phyloP scores from a whole-genome alignment of 1,140 invertebrate species.

The Bombus impatiens region DNA sequence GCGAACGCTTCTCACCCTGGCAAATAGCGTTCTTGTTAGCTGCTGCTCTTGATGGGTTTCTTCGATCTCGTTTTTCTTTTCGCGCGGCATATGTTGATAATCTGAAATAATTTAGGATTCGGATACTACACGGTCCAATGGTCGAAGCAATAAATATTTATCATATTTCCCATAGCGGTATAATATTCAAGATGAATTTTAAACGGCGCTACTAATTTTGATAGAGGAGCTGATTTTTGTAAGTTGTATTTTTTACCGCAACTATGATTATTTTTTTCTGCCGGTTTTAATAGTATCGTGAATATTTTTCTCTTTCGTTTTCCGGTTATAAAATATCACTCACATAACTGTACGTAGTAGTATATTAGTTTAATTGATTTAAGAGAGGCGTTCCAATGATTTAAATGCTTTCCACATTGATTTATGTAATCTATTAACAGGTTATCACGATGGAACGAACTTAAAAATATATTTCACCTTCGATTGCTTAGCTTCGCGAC shows the following conservation, averaged over 20 bases:
- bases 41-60: not conserved
- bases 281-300: no score
- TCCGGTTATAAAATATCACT: no score
- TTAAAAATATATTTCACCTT: slow-evolving; percentile 6
- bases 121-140: no score
- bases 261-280: no score
- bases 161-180: no score
- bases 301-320: no score
- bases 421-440: not conserved
- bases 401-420: not conserved
- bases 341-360: not conserved
- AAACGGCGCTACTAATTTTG: no score
- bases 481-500: not conserved
- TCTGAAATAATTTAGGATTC: not conserved
- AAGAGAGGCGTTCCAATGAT: not conserved
- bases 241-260: no score
- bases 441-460: not conserved
- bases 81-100: not conserved
- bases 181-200: no score
- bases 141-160: no score
- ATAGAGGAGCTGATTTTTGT: no score
- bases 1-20: not conserved
- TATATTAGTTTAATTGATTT: not conserved
- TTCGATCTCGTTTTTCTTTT: not conserved
- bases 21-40: not conserved